These are phyloP conservation scores for Pachymerium ferrugineum DNA, from an alignment of 2,888 invertebrate species.

Conservation along the genomic window DNA sequence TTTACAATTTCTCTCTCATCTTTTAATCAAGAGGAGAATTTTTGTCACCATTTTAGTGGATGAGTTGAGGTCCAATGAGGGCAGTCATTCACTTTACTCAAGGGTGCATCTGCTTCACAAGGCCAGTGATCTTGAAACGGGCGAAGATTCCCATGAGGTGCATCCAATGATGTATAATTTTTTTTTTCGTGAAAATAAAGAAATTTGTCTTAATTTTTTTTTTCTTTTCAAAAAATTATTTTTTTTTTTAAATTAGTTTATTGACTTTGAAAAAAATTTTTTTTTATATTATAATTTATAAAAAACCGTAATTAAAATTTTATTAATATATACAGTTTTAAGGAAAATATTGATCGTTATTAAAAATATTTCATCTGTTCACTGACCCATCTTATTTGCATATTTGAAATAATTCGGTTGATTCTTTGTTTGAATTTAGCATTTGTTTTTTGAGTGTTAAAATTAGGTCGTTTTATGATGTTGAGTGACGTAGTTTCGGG, in stretches of 20 bases:
- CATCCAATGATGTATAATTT: not conserved
- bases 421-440: too few relatives aligned
- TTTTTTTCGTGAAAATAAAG: not conserved
- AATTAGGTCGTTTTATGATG: slow-evolving; percentile 11
- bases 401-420: too few relatives aligned
- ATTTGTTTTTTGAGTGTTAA: too few relatives aligned
- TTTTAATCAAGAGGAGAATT: not conserved
- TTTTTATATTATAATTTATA: too few relatives aligned
- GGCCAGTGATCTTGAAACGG: slow-evolving; percentile 13
- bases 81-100: slow-evolving; percentile 13
- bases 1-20: not conserved
- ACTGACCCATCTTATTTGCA: slow-evolving; percentile 17
- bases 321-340: too few relatives aligned
- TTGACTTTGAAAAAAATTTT: not conserved
- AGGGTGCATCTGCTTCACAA: slow-evolving; percentile 6
- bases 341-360: not conserved
- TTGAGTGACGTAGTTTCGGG: too few relatives aligned
- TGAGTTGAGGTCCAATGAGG: slow-evolving; percentile 2
- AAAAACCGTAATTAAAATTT: too few relatives aligned
- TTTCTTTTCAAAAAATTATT: not conserved
- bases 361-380: not conserved
- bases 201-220: not conserved
- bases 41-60: not conserved
- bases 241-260: not conserved
- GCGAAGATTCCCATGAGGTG: not conserved